Evolutionary conservation across 2,888 invertebrate species (phyloP), one percentile per base, ranked within the genome.

Genomic region (Tridacna gigas): DNA sequence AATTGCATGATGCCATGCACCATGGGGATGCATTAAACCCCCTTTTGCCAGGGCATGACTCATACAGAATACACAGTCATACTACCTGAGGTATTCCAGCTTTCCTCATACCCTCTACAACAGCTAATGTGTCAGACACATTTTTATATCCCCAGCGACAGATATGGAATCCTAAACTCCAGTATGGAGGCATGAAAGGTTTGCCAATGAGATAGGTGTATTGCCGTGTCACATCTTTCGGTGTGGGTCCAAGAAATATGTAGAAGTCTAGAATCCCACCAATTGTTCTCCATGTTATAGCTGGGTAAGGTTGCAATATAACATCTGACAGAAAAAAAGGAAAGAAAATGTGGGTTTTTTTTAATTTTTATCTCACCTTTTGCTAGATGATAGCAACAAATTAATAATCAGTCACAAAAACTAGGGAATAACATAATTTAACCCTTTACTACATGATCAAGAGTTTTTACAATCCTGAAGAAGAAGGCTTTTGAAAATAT

Each of bases 151-250:
- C 94, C 89, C 89, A 97, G 96, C 96, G 96, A 95, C 97, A 97
- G 61, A 98, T 95, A 95, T 98, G 98, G 94, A 97, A 98, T 0
- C 98, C 98, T 0, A 98, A 95, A 7, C 97, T 96, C 98, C 98
- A 98, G 93, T 97, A 93, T 25, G 93, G 93, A 13, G 92, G 93
- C 91, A 93, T 89, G 76, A 91, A 91, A 0, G 91, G 79, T n/a
- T 76, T 84, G 47, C 92, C 92, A 69, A 93, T 88, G 37, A 93
- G 88, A 76, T 90, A 88, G 56, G 91, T 90, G 86, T 91, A 92
- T 76, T 92, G 91, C 22, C 86, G 83, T 22, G 95, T 92, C 11
- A 96, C 95, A 60, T 95, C 95, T 71, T 91, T 89, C 0, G 98
- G 97, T 0, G 96, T 95, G 0, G 97, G 97, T 0, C 98, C 98